Percentiles rank a stretch among this genome's conserved stretches.
These are phyloP conservation scores for Tenthredo scrophulariae DNA, from an alignment of 2,888 invertebrate genomes.

Conservation along the genomic window DNA sequence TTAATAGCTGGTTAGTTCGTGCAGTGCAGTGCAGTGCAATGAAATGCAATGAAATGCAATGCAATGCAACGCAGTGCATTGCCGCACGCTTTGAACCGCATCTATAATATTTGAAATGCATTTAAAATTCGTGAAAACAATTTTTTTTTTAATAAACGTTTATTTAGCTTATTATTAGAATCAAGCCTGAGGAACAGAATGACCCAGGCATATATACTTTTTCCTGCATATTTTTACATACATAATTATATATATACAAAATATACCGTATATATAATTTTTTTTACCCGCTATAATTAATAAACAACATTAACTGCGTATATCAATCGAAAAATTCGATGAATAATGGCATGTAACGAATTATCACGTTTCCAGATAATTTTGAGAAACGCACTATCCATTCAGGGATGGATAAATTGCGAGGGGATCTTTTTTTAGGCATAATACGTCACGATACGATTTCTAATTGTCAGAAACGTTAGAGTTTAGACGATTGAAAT, in stretches of 20 bases:
- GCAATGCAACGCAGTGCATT: background rate
- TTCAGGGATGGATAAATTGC: background rate
- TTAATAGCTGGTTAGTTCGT: slow-evolving; percentile 52
- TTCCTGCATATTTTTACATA: background rate
- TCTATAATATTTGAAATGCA: slow-evolving; percentile 26
- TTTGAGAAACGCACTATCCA: background rate
- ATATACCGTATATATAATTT: background rate
- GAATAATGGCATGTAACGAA: background rate
- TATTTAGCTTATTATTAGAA: background rate
- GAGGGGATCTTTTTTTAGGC: background rate
- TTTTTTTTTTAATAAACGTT: background rate
- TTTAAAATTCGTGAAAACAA: slow-evolving; percentile 9
- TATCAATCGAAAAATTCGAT: background rate
- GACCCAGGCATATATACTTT: background rate
- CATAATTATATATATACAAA: background rate
- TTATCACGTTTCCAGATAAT: background rate
- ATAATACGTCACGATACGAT: background rate
- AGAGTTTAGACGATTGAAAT: too few species aligned
- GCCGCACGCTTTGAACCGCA: background rate
- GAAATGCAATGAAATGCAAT: background rate
- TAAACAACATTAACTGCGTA: background rate
- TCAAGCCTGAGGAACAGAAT: background rate
- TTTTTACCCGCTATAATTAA: background rate
- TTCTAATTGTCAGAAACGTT: too few species aligned
- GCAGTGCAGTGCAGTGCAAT: background rate